Conservation (phyloP, 2,888 invertebrate genomes). For the Synergus laeviventris region DNA sequence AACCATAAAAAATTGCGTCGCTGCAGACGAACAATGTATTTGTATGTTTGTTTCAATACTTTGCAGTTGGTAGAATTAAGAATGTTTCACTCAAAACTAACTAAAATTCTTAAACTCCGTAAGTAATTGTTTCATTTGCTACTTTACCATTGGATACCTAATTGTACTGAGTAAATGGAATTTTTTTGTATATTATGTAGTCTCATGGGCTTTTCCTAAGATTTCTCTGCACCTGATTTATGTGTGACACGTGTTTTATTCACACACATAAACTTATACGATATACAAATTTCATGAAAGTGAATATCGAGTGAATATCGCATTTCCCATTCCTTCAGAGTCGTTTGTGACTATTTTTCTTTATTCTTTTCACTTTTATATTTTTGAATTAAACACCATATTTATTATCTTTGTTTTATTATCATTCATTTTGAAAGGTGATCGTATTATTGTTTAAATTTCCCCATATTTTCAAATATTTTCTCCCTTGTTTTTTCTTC, state of each 20-base stretch:
- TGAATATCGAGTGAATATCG: slow-evolving; percentile 45
- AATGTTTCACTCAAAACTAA: neutral
- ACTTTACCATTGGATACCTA: too few relatives aligned
- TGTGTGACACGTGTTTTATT: neutral
- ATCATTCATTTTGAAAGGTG: slow-evolving; percentile 30
- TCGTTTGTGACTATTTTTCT: slow-evolving; percentile 53
- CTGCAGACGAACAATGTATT: too few relatives aligned
- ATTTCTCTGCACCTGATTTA: neutral
- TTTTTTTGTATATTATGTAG: neutral
- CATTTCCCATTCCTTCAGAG: slow-evolving; percentile 45
- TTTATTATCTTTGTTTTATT: slow-evolving; percentile 45
- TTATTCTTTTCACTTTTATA: slow-evolving; percentile 42
- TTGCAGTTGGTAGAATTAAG: neutral
- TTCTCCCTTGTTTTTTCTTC: neutral
- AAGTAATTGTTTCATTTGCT: too few relatives aligned
- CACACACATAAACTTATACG: neutral
- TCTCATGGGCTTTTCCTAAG: neutral
- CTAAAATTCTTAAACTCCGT: too few relatives aligned
- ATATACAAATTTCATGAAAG: slow-evolving; percentile 44
- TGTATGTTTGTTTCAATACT: neutral
- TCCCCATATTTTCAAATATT: neutral
- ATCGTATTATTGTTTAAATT: neutral
- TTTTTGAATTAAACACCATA: slow-evolving; percentile 46
- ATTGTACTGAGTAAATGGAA: neutral
- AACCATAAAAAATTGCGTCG: too few relatives aligned